Conservation (phyloP, 2,797 vertebrate genomes). For the Etheostoma nigrum region DNA sequence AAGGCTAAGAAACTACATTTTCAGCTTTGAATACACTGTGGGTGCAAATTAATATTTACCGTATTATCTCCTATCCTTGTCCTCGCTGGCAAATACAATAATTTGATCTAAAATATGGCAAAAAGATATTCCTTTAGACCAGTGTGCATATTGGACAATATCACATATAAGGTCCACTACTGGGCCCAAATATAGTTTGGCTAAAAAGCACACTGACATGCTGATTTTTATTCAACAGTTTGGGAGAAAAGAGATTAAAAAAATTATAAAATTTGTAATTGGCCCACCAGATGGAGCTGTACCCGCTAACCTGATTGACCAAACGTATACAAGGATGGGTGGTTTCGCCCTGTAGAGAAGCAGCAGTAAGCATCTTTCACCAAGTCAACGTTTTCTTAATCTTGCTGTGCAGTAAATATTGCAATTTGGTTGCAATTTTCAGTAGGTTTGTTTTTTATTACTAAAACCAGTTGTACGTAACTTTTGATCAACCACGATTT, state of each 20-base stretch:
- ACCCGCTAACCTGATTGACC: conserved; percentile 13
- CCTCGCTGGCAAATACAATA: neutral
- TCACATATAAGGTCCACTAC: neutral
- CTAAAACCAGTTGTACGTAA: neutral
- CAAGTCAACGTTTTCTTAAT: neutral
- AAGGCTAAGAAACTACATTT: neutral
- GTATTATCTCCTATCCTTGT: neutral
- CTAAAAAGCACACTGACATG: neutral
- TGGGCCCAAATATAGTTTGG: neutral
- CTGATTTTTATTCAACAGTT: conserved; percentile 4
- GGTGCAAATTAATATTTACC: neutral
- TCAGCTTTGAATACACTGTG: neutral
- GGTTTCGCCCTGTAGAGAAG: neutral
- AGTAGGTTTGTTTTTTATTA: neutral
- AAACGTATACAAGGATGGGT: neutral
- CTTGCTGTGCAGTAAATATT: neutral
- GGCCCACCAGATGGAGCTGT: conserved; percentile 53
- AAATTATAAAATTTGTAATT: conserved; percentile 4
- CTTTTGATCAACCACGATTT: neutral
- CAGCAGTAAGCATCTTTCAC: neutral
- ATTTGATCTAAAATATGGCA: neutral
- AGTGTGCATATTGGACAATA: neutral
- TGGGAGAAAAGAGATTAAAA: neutral
- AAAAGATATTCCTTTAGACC: neutral
- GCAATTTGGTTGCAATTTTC: neutral